Evolutionary conservation across 2,797 vertebrate species (phyloP).

Genomic region (Ceyx erithaca): DNA sequence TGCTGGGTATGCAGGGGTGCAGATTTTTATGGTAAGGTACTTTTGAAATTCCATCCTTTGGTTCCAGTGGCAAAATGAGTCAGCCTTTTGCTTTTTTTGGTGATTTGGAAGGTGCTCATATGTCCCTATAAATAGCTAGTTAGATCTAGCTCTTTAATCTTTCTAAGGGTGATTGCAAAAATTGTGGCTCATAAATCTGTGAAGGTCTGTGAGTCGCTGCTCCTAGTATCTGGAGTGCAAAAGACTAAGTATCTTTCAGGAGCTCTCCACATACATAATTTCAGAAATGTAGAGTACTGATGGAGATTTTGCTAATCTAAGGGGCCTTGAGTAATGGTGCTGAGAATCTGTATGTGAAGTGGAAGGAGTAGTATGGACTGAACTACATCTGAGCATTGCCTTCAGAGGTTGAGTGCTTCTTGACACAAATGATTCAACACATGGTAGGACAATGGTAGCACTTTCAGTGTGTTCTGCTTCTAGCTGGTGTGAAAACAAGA

Average conservation of each 20-base stretch:
- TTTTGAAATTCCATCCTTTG: background rate
- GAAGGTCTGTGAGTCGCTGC: background rate
- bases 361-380: background rate
- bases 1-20: accelerated
- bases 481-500: background rate
- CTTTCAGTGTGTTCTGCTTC: background rate
- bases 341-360: background rate
- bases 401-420: slow-evolving; percentile 30
- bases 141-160: background rate
- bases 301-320: background rate
- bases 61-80: background rate
- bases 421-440: background rate
- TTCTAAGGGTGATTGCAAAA: background rate
- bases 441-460: background rate
- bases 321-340: background rate
- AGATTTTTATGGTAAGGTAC: background rate
- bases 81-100: background rate
- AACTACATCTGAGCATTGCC: background rate
- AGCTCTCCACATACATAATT: background rate
- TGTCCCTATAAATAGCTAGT: background rate
- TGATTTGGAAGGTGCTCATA: background rate
- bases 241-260: background rate
- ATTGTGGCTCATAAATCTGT: background rate
- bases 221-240: background rate
- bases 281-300: background rate